phyloP scores from a whole-genome alignment of 2,888 invertebrate genomes.

The Macrophya alboannulata region DNA sequence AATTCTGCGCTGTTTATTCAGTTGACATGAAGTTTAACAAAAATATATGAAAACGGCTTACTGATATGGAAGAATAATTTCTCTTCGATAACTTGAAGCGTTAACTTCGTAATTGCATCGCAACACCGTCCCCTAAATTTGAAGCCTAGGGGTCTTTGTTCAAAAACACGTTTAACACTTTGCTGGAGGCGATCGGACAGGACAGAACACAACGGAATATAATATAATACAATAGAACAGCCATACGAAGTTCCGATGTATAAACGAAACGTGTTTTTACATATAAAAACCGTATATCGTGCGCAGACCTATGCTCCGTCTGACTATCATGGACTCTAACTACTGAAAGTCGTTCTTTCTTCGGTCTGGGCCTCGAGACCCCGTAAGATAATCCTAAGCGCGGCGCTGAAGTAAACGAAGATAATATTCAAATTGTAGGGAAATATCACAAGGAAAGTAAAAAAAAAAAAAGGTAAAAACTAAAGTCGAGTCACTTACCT shows the following conservation, averaged over 20 bases:
- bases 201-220: not conserved
- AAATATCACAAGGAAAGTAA: not conserved
- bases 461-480: not conserved
- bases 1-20: not conserved
- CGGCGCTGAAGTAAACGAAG: not conserved
- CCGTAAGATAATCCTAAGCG: not conserved
- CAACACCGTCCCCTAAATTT: too few relatives aligned
- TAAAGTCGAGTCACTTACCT: conserved; percentile 16
- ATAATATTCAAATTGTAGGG: not conserved
- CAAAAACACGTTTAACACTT: not conserved
- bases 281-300: not conserved
- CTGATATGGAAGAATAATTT: not conserved
- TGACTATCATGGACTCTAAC: not conserved
- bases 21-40: not conserved
- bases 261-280: not conserved
- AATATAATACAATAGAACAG: not conserved
- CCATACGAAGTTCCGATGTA: not conserved
- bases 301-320: conserved; percentile 19
- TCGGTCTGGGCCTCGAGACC: not conserved
- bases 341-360: conserved; percentile 1
- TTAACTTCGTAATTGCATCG: not conserved
- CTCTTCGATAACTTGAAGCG: not conserved
- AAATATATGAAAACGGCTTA: not conserved
- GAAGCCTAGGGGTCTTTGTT: not conserved
- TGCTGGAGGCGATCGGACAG: not conserved